Base-by-base conservation (phyloP, 2,113 vertebrate genomes). In the Catagonus wagneri region DNA sequence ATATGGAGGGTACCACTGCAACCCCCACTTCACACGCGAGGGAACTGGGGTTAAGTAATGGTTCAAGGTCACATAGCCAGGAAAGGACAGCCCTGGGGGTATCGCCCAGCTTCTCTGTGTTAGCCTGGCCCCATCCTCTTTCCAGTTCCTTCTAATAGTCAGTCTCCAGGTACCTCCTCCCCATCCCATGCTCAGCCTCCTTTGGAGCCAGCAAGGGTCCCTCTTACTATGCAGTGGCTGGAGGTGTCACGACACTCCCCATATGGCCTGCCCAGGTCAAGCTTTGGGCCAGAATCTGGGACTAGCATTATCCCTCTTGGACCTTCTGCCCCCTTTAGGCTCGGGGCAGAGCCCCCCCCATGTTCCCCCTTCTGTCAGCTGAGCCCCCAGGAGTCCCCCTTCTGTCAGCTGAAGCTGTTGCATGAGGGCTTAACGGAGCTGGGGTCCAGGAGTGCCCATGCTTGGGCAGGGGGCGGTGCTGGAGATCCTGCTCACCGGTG, bases 401-500 rank as follows among this genome's bases (percentile, higher is more conserved):
- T 69, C 60, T 22, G 60, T 36, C 54, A 63, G 69, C 69, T 36
- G 44, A 66, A 32, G 54, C 56, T 8, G 7, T 12, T 3, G 23
- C 1, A 1, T 4, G 17, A 66, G 58, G 83, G 83, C 11, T 13
- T 25, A 9, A 11, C 0, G 50, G n/a, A 25, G 20, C 65, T 0
- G 7, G 58, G 80, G 84, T 44, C 20, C 0, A 60, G 50, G 17
- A 16, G 66, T 3, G 20, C 44, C 89, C 36, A 11, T 16, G 23
- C 4, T 3, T 0, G 2, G 65, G 44, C 44, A 8, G 65, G 25
- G 29, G 8, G 10, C 14, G n/a, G 8, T n/a, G n/a, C n/a, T n/a
- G 0, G 80, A 17, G 50, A 15, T 1, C 75, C 22, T 5, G 44
- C 96, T 98, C 95, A 99, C 99, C 99, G 16, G 99, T 99, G 68